Evolutionary conservation across 1,140 invertebrate species (phyloP).

Genomic region (Drosophila dunni): DNA sequence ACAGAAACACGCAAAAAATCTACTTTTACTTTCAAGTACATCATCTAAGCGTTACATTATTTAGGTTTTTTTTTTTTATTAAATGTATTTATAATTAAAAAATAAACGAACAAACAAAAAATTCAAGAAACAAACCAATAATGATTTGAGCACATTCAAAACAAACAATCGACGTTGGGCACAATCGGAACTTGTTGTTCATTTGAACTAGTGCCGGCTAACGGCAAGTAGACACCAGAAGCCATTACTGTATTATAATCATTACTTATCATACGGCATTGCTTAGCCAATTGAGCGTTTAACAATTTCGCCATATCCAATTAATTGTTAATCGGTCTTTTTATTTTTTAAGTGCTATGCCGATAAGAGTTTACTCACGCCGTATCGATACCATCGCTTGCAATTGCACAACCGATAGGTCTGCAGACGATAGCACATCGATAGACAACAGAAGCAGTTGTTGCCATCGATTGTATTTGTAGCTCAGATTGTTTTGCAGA

Average conservation of each 20-base stretch:
- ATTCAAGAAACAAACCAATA: slow-evolving; percentile 60
- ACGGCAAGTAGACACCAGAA: too few species aligned
- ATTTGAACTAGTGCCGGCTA: too few species aligned
- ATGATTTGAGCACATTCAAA: slow-evolving; percentile 72
- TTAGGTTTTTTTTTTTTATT: slow-evolving; percentile 82
- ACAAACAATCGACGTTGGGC: slow-evolving; percentile 6
- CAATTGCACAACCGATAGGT: slow-evolving; percentile 12
- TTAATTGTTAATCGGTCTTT: too few species aligned
- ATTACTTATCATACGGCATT: too few species aligned
- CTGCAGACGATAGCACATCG: slow-evolving; percentile 1
- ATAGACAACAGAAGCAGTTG: slow-evolving; percentile 22
- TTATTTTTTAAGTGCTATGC: too few species aligned
- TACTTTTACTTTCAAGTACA: slow-evolving; percentile 57
- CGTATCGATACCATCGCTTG: slow-evolving; percentile 20
- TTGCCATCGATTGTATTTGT: slow-evolving; percentile 49
- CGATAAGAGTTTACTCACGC: too few species aligned
- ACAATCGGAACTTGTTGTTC: slow-evolving; percentile 1
- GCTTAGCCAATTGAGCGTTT: too few species aligned
- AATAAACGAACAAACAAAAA: slow-evolving; percentile 55
- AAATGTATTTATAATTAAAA: slow-evolving; percentile 83
- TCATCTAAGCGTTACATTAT: slow-evolving; percentile 80
- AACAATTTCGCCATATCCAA: too few species aligned
- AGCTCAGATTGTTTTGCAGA: slow-evolving; percentile 55
- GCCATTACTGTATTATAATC: too few species aligned
- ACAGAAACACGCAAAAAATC: slow-evolving; percentile 33